Conservation (phyloP, 2,113 vertebrate genomes). For the Takifugu bimaculatus region DNA sequence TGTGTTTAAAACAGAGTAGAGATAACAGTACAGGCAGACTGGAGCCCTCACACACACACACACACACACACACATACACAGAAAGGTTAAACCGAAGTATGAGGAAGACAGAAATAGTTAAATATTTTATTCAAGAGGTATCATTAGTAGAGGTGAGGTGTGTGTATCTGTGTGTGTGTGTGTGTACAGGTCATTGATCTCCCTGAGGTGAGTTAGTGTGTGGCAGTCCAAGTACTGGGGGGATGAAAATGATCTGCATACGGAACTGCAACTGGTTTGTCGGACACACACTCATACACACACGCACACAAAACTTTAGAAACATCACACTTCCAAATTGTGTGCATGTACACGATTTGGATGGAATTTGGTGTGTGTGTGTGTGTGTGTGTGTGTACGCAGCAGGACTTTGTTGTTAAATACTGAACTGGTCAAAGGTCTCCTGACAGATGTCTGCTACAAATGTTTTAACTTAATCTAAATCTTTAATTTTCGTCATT, state of each 20-base stretch:
- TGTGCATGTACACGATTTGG: too few species aligned
- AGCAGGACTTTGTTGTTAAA: too few species aligned
- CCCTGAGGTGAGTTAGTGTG: constrained; percentile 72
- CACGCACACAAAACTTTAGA: not conserved
- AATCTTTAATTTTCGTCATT: too few species aligned
- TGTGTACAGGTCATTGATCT: constrained; percentile 47
- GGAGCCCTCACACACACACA: constrained; percentile 60
- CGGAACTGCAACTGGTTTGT: constrained; percentile 3
- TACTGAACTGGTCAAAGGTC: too few species aligned
- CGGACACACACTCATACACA: not conserved
- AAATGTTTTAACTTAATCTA: too few species aligned
- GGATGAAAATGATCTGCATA: not conserved
- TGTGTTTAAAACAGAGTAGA: constrained; percentile 17
- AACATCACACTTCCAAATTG: not conserved
- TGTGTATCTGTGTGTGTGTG: constrained; percentile 11
- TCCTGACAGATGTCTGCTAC: too few species aligned
- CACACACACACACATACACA: constrained; percentile 20
- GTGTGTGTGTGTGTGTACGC: too few species aligned
- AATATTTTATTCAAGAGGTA: constrained; percentile 37
- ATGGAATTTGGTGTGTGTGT: not conserved
- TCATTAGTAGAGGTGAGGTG: constrained; percentile 44
- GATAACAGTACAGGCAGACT: constrained; percentile 31
- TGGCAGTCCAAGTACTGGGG: constrained; percentile 42
- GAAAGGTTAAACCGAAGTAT: constrained; percentile 4
- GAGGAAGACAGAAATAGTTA: constrained; percentile 6